phyloP scores from a whole-genome alignment of 2,888 invertebrate genomes.

The Theretra japonica region DNA sequence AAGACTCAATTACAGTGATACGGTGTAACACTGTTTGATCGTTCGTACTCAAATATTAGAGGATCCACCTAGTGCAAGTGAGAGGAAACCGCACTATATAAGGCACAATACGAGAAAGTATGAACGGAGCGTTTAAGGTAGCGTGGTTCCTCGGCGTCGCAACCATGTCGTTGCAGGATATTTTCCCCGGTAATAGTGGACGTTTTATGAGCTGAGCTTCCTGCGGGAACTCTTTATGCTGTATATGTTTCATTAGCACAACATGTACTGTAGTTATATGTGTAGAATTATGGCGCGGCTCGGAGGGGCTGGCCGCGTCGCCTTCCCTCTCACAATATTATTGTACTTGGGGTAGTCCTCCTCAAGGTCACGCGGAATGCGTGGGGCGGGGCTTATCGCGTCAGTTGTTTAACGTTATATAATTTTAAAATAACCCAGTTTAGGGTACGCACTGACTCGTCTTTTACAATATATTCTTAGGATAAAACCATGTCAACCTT shows the following conservation, averaged over 20 bases:
- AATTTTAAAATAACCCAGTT: neutral
- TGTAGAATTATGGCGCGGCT: neutral
- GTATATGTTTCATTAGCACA: neutral
- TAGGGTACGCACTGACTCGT: neutral
- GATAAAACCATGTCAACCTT: no score
- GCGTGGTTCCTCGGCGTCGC: neutral
- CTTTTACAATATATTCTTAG: no score
- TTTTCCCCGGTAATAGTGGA: conserved; percentile 9
- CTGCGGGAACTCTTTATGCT: conserved; percentile 1
- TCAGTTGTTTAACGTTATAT: neutral
- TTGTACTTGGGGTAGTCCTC: conserved; percentile 6
- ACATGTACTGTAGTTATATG: neutral
- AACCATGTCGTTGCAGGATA: neutral
- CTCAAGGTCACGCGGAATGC: conserved; percentile 1
- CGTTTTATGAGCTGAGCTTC: conserved; percentile 2
- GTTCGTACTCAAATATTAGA: no score
- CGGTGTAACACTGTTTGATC: no score
- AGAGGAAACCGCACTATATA: neutral
- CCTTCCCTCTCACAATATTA: conserved; percentile 1
- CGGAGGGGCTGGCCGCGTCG: neutral
- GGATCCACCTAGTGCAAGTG: neutral
- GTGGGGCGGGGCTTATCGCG: neutral
- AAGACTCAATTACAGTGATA: neutral
- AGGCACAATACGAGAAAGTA: neutral
- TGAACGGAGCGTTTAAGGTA: neutral